phyloP scores from a whole-genome alignment of 1,140 invertebrate species.

The Pseudomyrmex cubaensis region DNA sequence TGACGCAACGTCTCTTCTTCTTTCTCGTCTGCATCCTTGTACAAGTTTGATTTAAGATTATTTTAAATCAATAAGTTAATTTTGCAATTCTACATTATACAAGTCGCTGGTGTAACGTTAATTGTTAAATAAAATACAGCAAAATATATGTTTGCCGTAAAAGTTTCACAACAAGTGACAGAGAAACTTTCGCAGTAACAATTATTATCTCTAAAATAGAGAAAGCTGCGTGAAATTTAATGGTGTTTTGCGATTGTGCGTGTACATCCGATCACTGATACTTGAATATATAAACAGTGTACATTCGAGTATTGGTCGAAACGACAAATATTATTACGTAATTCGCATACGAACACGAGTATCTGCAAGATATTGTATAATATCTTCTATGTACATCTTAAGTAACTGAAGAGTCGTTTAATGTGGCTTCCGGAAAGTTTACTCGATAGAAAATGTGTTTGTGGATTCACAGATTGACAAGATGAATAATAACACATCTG shows the following conservation, averaged over 20 bases:
- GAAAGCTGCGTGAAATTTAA: constrained; percentile 63
- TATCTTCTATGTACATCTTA: background rate
- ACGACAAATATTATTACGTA: constrained; percentile 41
- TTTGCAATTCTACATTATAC: background rate
- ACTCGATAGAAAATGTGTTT: background rate
- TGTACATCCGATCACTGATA: background rate
- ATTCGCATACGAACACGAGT: background rate
- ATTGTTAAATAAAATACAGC: background rate
- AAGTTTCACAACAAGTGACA: constrained; percentile 8
- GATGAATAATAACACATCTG: background rate
- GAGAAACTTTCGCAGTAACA: constrained; percentile 13
- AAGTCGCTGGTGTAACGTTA: background rate
- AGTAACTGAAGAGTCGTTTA: background rate
- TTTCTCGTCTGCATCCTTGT: too few species aligned
- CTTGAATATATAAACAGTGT: too few species aligned
- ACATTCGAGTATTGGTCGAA: background rate
- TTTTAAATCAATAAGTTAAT: background rate
- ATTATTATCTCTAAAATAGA: constrained; percentile 43
- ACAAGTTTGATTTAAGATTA: background rate
- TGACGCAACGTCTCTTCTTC: background rate
- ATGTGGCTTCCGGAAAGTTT: background rate
- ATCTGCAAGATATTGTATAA: background rate
- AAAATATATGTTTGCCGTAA: background rate
- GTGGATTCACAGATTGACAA: background rate
- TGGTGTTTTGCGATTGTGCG: constrained; percentile 7